Base-by-base conservation (phyloP, 2,797 vertebrate species). In the Phoxinus dragarum region DNA sequence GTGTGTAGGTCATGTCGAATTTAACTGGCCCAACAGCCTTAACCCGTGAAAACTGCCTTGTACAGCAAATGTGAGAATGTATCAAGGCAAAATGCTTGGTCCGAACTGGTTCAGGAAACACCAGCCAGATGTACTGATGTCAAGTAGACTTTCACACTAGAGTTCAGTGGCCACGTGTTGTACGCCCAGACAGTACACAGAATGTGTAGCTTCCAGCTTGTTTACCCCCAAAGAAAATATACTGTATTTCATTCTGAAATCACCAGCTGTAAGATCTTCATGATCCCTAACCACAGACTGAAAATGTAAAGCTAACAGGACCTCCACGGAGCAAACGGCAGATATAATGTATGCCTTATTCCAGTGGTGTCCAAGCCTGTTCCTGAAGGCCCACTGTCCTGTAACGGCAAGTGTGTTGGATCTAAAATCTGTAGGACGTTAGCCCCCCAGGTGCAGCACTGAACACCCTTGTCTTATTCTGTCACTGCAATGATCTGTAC, bases 161-260 rank as follows among this genome's bases (percentile, higher is more conserved):
- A 66, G 6, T 34, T 34, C 14, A 66, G 47, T 49, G 47, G 47
- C 49, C 54, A 36, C 0, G 54, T 40, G 23, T 56, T 56, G 5
- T 12, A 14, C 19, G 76, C 56, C 27, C 16, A 78, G 86, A 84
- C 81, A 31, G 66, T 78, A 75, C 87, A 84, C 38, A 47, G 68
- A 80, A 72, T 31, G 27, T 52, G 49, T 52, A 19, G 47, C 47
- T 90, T 90, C 91, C 90, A 85, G 91, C 93, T 93, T 91, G 90
- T 91, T 86, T 89, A 92, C 90, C 93, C 90, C 94, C 94, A 95
- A 95, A 95, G 94, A 95, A 92, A 66, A 88, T 89, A 91, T 92
- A 90, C 91, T 87, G 89, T 56, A 86, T 89, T 93, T 89, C 93
- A 92, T 94, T 93, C 94, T 94, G 92, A 95, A 93, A 91, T 93